A percentile compares a stretch with the other conserved stretches of the same genome.
Conservation (phyloP, 2,113 vertebrate species). For the Poicephalus meyeri region DNA sequence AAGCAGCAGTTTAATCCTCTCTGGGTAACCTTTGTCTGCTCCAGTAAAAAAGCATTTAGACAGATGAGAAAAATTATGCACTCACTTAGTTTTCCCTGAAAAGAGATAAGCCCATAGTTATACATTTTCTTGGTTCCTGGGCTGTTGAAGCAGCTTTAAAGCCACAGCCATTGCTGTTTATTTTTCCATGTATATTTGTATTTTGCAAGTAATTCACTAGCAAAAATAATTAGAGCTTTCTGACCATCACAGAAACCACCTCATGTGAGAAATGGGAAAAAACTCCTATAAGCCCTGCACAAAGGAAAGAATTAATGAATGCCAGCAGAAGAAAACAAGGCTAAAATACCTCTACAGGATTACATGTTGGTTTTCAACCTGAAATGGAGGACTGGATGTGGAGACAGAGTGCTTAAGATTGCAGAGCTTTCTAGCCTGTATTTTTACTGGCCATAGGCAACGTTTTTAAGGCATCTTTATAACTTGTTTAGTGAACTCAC, state of each 20-base stretch:
- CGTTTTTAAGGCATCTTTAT: neutral
- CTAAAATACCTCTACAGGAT: neutral
- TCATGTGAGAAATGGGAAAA: neutral
- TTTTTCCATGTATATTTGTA: neutral
- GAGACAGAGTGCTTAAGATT: neutral
- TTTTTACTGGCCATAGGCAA: neutral
- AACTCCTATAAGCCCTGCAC: neutral
- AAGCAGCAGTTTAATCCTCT: slow-evolving; percentile 7
- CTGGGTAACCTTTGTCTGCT: neutral
- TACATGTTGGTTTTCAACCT: neutral
- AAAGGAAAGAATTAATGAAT: neutral
- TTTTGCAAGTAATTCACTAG: neutral
- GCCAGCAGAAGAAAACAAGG: neutral
- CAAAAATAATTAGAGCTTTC: neutral
- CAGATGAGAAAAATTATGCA: neutral
- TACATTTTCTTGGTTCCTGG: neutral
- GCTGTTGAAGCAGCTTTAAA: neutral
- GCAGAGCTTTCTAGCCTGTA: neutral
- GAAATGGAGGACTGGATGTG: neutral
- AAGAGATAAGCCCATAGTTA: neutral
- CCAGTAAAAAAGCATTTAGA: neutral
- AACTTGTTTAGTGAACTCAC: neutral
- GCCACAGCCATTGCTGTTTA: neutral
- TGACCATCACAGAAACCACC: neutral
- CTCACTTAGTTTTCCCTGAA: neutral